Percentiles rank a stretch among this genome's conserved stretches.
Conservation (phyloP, 1,140 invertebrate genomes). For the Aethina tumida region DNA sequence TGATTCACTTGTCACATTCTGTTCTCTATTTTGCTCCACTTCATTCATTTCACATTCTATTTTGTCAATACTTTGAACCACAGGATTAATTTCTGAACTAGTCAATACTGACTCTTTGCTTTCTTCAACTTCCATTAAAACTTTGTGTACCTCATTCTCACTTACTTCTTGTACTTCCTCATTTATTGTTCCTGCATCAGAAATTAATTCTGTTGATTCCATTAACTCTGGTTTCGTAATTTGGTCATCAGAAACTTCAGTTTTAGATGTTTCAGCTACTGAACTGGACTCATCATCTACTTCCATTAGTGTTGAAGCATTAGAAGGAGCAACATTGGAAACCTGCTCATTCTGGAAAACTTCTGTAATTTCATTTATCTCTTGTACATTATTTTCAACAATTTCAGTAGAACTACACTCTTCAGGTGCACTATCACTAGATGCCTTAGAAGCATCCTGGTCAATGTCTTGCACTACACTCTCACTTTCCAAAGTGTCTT, state of each 20-base stretch:
- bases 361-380: background rate
- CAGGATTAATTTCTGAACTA: background rate
- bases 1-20: no score
- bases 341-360: background rate
- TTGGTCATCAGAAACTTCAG: background rate
- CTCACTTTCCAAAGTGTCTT: background rate
- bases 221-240: background rate
- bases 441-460: no score
- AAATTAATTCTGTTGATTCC: background rate
- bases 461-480: no score
- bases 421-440: no score
- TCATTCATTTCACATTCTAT: constrained; percentile 1
- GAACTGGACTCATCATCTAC: no score
- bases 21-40: background rate
- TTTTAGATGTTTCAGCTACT: no score
- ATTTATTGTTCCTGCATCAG: background rate
- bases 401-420: background rate
- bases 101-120: background rate
- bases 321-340: background rate
- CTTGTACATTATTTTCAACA: background rate
- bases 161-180: background rate
- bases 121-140: constrained; percentile 1
- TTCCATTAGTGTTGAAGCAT: no score
- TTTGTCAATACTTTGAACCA: no score
- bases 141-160: constrained; percentile 2